phyloP scores from a whole-genome alignment of 1,140 invertebrate species.

The Oppia nitens region DNA sequence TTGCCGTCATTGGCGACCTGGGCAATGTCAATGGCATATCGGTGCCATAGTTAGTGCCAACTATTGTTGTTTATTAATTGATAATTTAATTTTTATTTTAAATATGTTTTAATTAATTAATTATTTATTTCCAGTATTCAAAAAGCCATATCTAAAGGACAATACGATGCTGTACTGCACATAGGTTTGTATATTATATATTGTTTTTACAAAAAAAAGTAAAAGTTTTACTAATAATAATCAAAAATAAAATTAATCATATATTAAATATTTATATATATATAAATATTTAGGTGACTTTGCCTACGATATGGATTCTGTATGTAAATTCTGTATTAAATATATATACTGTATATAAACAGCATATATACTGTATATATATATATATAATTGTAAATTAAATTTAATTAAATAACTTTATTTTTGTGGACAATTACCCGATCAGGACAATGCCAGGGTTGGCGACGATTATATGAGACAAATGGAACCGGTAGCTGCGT shows the following conservation, averaged over 20 bases:
- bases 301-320: slow-evolving; percentile 81
- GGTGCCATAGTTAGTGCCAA: slow-evolving; percentile 34
- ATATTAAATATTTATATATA: neutral
- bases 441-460: neutral
- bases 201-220: neutral
- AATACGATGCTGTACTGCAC: slow-evolving; percentile 37
- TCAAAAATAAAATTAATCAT: slow-evolving; percentile 19
- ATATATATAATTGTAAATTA: neutral
- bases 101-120: too few species aligned
- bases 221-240: too few species aligned
- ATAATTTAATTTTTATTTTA: too few species aligned
- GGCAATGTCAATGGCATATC: slow-evolving; percentile 68
- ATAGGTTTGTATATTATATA: slow-evolving; percentile 27
- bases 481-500: slow-evolving; percentile 65
- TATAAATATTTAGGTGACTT: slow-evolving; percentile 45
- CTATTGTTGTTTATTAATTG: too few species aligned
- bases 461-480: slow-evolving; percentile 82
- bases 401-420: neutral
- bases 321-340: slow-evolving; percentile 26
- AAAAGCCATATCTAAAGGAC: slow-evolving; percentile 27
- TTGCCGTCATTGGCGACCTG: slow-evolving; percentile 79
- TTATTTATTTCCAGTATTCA: too few species aligned
- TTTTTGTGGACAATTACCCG: neutral
- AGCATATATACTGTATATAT: slow-evolving; percentile 26
- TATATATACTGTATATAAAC: slow-evolving; percentile 41